Conservation (phyloP, 2,113 vertebrate genomes). For the Felis chaus region DNA sequence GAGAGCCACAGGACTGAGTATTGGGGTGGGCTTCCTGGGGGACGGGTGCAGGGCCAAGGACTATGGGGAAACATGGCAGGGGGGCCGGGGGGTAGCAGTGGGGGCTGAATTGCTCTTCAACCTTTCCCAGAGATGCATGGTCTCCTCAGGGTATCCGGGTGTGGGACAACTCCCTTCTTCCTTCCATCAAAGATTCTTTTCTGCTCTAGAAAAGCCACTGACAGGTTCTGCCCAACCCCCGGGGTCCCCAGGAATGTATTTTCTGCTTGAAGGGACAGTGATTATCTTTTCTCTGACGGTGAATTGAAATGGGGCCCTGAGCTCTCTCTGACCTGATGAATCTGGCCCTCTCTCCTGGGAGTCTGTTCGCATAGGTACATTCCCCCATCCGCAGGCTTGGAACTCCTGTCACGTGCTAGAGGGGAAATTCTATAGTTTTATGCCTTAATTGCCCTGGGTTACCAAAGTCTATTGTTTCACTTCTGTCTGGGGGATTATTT, state of each 20-base stretch:
- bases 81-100: not conserved
- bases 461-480: slow-evolving; percentile 34
- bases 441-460: not conserved
- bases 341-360: not conserved
- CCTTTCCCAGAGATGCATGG: not conserved
- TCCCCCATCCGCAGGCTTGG: accelerated
- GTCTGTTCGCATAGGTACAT: accelerated
- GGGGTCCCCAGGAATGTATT: not conserved
- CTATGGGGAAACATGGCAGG: not conserved
- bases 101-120: not conserved
- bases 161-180: not conserved
- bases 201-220: not conserved
- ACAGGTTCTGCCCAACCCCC: too few relatives aligned
- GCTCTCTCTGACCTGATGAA: not conserved
- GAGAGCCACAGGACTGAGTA: not conserved
- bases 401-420: not conserved
- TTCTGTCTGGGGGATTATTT: slow-evolving; percentile 44
- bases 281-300: not conserved
- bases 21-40: not conserved
- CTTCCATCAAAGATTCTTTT: not conserved
- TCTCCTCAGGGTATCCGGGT: not conserved
- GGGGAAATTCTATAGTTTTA: slow-evolving; percentile 29
- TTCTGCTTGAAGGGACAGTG: not conserved
- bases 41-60: not conserved
- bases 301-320: not conserved